A percentile compares a stretch with the other conserved stretches of the same genome.
phyloP scores from a whole-genome alignment of 2,797 vertebrate genomes.

The Scleropages formosus region DNA sequence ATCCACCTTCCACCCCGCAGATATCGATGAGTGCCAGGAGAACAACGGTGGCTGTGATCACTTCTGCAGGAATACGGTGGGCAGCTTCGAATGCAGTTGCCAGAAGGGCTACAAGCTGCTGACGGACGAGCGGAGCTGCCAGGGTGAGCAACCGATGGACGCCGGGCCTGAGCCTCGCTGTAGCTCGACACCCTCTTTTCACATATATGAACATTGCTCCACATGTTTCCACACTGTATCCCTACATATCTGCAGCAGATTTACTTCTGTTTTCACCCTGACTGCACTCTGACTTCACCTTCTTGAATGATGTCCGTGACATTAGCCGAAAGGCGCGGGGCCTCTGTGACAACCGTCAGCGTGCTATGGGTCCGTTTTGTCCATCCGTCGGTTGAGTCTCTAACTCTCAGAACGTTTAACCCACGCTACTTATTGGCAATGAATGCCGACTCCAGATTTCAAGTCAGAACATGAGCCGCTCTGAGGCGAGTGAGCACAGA shows the following conservation, averaged over 20 bases:
- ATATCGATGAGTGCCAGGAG: slow-evolving; percentile 91
- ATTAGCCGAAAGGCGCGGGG: not conserved
- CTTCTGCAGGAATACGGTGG: slow-evolving; percentile 92
- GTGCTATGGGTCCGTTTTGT: not conserved
- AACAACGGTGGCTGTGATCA: slow-evolving; percentile 96
- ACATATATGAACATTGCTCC: too few species aligned
- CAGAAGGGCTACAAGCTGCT: slow-evolving; percentile 94
- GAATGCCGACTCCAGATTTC: slow-evolving; percentile 51
- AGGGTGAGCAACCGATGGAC: slow-evolving; percentile 74
- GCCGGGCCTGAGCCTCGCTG: not conserved
- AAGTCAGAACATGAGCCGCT: slow-evolving; percentile 49
- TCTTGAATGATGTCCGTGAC: not conserved
- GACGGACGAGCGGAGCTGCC: slow-evolving; percentile 90
- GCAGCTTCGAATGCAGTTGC: slow-evolving; percentile 96
- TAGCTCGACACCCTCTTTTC: too few species aligned
- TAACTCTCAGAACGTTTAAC: slow-evolving; percentile 15
- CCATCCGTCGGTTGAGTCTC: not conserved
- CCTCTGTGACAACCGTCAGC: not conserved
- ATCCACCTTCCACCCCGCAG: too few species aligned
- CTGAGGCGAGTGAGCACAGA: slow-evolving; percentile 36
- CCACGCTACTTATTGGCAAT: slow-evolving; percentile 32
- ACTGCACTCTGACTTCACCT: not conserved
- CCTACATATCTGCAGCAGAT: too few species aligned
- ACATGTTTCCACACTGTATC: too few species aligned
- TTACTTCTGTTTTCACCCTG: not conserved